Evolutionary conservation across 2,113 vertebrate species (phyloP).

Genomic region (Engraulis encrasicolus): DNA sequence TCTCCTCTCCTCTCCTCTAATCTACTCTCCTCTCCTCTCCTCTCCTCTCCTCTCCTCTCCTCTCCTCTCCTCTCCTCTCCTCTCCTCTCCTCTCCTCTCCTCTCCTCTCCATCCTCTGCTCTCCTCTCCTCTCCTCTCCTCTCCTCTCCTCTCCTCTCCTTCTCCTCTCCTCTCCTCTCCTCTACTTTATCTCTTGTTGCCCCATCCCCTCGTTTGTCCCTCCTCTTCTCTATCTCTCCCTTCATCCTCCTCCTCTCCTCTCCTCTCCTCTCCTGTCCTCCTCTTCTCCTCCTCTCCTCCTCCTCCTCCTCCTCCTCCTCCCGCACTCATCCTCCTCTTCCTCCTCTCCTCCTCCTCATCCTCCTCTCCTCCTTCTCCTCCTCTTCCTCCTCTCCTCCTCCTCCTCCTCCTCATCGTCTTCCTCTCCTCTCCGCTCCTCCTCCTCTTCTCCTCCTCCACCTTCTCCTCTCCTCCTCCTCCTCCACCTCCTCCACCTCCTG

Average conservation of each 20-base stretch:
- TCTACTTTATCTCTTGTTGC: slow-evolving; percentile 6
- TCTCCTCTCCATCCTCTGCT: too few relatives aligned
- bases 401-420: slow-evolving; percentile 10
- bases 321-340: too few relatives aligned
- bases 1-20: slow-evolving; percentile 45
- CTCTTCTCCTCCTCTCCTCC: too few relatives aligned
- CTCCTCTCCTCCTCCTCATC: too few relatives aligned
- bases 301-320: too few relatives aligned
- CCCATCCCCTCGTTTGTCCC: neutral
- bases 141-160: too few relatives aligned
- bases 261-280: neutral
- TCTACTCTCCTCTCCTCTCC: too few relatives aligned
- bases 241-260: too few relatives aligned
- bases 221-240: too few relatives aligned
- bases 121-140: too few relatives aligned
- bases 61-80: neutral
- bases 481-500: neutral
- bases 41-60: slow-evolving; percentile 55
- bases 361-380: too few relatives aligned
- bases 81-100: neutral
- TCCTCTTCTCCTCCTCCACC: slow-evolving; percentile 47
- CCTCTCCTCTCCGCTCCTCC: slow-evolving; percentile 48
- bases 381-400: neutral
- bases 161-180: slow-evolving; percentile 45
- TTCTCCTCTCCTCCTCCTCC: neutral